Evolutionary conservation across 2,888 invertebrate species (phyloP), one percentile per base, ranked within the genome.

Genomic region (Philhelius pedissequus): DNA sequence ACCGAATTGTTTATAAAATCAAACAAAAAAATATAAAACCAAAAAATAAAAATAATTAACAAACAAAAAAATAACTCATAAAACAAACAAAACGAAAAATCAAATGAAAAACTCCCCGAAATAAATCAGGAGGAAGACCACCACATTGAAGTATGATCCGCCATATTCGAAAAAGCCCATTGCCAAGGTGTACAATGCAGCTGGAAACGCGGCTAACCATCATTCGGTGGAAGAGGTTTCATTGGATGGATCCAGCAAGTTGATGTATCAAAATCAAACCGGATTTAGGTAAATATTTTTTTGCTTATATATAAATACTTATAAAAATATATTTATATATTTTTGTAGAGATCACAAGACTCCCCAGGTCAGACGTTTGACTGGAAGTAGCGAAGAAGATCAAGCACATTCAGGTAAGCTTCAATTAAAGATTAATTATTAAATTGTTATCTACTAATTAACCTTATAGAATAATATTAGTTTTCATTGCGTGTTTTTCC

Each of bases 131-230:
- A 96, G 96, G 94, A 97, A 96, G 94, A 96, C 96, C 91, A 96
- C 96, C 88, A 94, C 96, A 92, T 95, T 96, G 92, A 97, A 96
- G 92, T 97, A 96, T 92, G 97, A 97, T 92, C 96, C 96, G 89
- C 96, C 96, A 75, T 97, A 96, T 93, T 94, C 94, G 91, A 96
- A 96, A 94, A 96, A 96, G 91, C 96, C 96, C 60, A 94, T 95
- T 88, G 94, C 94, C 88, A 95, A 94, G 92, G 95, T 94, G 91
- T 93, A 93, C 40, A 93, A 93, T 11, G 93, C 93, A 6, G 93
- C 94, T 74, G 93, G 93, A 20, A 93, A 93, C 11, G 94, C 94
- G 74, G 93, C 95, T 60, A 94, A 94, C 87, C 95, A 95, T 93
- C 94, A 94, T 89, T 95, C 95, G 18, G 96, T 96, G 89, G 96